Percentiles rank a stretch among this genome's conserved stretches.
Evolutionary conservation across 2,888 invertebrate genomes (phyloP).

Genomic region (Gryllus longicercus): DNA sequence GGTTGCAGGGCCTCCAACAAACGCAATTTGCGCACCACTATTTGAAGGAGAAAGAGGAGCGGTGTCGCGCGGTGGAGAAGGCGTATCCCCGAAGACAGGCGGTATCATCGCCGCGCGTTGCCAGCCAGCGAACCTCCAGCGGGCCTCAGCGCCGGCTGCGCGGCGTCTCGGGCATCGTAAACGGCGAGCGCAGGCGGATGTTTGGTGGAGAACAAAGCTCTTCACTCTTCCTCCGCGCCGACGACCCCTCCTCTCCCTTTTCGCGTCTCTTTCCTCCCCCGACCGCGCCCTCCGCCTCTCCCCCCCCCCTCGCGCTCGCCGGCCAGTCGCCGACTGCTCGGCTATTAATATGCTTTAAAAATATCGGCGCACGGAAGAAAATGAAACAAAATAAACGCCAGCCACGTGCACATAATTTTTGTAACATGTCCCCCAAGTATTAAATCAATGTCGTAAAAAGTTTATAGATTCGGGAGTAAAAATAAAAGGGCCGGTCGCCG

Average conservation of each 20-base stretch:
- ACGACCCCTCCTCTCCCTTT: not conserved
- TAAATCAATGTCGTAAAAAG: slow-evolving; percentile 17
- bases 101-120: no score
- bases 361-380: slow-evolving; percentile 1
- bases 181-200: not conserved
- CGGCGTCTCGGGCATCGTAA: not conserved
- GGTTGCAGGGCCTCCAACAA: no score
- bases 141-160: not conserved
- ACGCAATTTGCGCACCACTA: no score
- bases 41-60: no score
- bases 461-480: slow-evolving; percentile 17
- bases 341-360: slow-evolving; percentile 17
- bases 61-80: no score
- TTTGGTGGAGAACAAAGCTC: slow-evolving; percentile 1
- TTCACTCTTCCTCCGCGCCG: not conserved
- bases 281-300: not conserved
- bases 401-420: slow-evolving; percentile 17
- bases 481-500: not conserved
- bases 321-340: not conserved
- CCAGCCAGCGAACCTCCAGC: no score
- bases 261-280: not conserved
- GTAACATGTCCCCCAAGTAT: slow-evolving; percentile 17
- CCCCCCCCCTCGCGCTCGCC: not conserved
- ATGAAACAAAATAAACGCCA: slow-evolving; percentile 8
- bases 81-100: no score